These are phyloP conservation scores for Noturus placidus DNA, from an alignment of 2,113 vertebrate genomes.

Conservation along the genomic window DNA sequence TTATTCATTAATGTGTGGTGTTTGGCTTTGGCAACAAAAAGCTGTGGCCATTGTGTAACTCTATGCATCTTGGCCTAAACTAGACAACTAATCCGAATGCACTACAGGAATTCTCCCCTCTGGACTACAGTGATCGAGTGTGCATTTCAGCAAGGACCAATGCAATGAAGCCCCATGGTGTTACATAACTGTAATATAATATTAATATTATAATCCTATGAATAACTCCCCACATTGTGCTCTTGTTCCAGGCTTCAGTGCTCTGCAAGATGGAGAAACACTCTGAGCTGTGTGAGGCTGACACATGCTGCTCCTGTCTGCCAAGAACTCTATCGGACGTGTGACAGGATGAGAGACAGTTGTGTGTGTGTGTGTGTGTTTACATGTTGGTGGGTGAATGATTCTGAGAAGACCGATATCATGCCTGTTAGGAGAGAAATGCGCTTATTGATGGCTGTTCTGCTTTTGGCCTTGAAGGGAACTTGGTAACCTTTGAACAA, in stretches of 20 bases:
- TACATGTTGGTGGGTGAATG: background rate
- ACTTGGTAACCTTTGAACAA: background rate
- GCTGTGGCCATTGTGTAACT: conserved; percentile 20
- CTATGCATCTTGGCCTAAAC: conserved; percentile 21
- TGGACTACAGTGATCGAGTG: conserved; percentile 15
- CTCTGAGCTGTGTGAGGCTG: conserved; percentile 3
- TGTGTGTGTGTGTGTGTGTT: background rate
- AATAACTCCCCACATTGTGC: conserved; percentile 6
- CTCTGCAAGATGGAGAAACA: background rate
- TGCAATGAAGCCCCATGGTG: conserved; percentile 26
- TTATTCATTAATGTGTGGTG: conserved; percentile 28
- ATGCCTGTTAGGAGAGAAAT: conserved; percentile 11
- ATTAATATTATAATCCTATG: conserved; percentile 36
- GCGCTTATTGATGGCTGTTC: background rate
- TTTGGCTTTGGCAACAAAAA: conserved; percentile 1
- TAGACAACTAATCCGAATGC: background rate
- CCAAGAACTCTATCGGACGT: background rate
- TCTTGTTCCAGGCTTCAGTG: conserved; percentile 4
- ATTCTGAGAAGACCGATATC: background rate
- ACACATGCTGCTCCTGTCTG: background rate
- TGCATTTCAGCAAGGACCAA: conserved; percentile 32
- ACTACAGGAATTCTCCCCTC: conserved; percentile 5
- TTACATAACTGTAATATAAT: conserved; percentile 47
- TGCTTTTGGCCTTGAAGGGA: conserved; percentile 7
- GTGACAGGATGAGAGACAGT: conserved; percentile 2